These are phyloP conservation scores for Musca domestica DNA, from an alignment of 1,140 invertebrate genomes.

Conservation along the genomic window DNA sequence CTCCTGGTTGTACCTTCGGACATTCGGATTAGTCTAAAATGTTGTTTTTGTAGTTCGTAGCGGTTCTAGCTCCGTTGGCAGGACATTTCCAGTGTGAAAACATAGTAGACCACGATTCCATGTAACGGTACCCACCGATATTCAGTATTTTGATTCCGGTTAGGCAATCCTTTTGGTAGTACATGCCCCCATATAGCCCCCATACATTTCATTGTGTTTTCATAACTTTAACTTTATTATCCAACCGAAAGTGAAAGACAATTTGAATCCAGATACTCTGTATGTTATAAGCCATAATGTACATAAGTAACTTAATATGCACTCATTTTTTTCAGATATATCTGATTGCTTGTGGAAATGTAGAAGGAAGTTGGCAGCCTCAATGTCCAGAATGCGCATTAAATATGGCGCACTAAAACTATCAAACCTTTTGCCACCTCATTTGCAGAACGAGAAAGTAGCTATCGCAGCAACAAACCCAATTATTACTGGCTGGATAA, in stretches of 20 bases:
- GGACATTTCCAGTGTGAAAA: no score
- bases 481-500: conserved; percentile 73
- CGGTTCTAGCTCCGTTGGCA: no score
- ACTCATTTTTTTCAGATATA: conserved; percentile 48
- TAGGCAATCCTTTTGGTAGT: no score
- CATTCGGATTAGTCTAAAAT: no score
- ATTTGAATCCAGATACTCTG: not conserved
- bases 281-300: conserved; percentile 1
- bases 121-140: no score
- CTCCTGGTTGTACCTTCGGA: no score
- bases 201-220: not conserved
- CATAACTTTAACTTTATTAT: not conserved
- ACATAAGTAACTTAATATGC: no score
- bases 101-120: no score
- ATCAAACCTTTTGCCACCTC: conserved; percentile 65
- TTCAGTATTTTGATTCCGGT: no score
- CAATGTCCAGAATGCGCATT: conserved; percentile 68
- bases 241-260: not conserved
- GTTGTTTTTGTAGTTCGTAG: no score
- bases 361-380: conserved; percentile 67
- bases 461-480: conserved; percentile 60
- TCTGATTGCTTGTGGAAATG: conserved; percentile 63
- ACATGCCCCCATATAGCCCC: no score
- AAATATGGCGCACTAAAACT: conserved; percentile 65
- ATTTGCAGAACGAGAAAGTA: conserved; percentile 66